Conservation (phyloP, 2,888 invertebrate species). For the Nomada fabriciana region DNA sequence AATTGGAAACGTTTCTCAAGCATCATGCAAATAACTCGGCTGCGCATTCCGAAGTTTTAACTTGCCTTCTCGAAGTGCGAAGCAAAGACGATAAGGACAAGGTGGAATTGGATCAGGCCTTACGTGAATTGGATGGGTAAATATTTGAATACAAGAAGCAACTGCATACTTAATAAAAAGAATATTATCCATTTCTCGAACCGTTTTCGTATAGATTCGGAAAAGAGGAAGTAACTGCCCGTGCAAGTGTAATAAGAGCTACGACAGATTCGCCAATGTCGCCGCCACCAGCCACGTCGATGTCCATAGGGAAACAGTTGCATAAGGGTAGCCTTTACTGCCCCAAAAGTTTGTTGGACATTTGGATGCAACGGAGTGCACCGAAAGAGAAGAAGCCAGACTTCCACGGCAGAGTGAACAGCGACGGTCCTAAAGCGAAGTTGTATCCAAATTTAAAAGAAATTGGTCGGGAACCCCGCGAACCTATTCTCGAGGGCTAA, state of each 20-base stretch:
- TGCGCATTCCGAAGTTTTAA: constrained; percentile 91
- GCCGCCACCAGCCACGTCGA: constrained; percentile 87
- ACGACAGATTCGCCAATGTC: constrained; percentile 95
- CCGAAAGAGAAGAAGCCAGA: constrained; percentile 86
- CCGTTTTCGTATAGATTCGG: constrained; percentile 72
- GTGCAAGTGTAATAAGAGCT: constrained; percentile 88
- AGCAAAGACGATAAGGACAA: constrained; percentile 87
- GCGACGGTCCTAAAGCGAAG: constrained; percentile 87
- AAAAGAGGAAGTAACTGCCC: constrained; percentile 83
- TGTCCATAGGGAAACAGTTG: constrained; percentile 79
- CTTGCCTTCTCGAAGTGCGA: constrained; percentile 91
- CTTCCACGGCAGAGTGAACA: constrained; percentile 86
- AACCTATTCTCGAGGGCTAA: constrained; percentile 80
- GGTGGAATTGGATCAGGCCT: constrained; percentile 87
- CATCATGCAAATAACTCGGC: constrained; percentile 87
- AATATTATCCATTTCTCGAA: background rate
- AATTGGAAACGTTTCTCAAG: constrained; percentile 93
- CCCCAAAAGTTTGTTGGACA: constrained; percentile 87
- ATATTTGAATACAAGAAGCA: constrained; percentile 43
- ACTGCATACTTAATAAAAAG: background rate
- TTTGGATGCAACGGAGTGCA: constrained; percentile 87
- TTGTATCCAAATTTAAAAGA: constrained; percentile 90
- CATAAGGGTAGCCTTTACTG: constrained; percentile 80
- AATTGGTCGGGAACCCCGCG: constrained; percentile 84
- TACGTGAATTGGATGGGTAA: constrained; percentile 87